phyloP scores from a whole-genome alignment of 1,140 invertebrate genomes.

The Lepidostoma basale region DNA sequence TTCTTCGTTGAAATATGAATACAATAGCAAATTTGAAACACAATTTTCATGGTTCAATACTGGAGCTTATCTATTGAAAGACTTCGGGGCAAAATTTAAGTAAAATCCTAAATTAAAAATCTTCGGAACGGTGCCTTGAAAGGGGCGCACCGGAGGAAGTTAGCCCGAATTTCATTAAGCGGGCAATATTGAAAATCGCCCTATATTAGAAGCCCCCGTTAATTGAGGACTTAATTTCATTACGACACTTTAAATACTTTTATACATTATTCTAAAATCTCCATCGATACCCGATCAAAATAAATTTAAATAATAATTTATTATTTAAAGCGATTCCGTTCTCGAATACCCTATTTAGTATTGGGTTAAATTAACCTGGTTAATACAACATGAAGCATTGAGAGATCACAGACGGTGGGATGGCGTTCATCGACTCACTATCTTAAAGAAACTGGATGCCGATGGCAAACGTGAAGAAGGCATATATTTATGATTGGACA shows the following conservation, averaged over 20 bases:
- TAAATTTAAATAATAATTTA: background rate
- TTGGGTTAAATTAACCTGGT: too few relatives aligned
- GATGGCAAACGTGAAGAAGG: too few relatives aligned
- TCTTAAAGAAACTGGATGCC: too few relatives aligned
- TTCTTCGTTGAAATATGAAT: too few relatives aligned
- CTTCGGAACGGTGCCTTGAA: background rate
- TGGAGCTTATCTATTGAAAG: background rate
- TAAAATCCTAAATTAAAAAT: constrained; percentile 11
- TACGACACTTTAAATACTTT: constrained; percentile 16
- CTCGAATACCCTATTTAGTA: too few relatives aligned
- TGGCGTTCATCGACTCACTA: too few relatives aligned
- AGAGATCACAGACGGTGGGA: too few relatives aligned
- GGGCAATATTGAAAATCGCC: constrained; percentile 6
- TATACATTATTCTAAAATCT: background rate
- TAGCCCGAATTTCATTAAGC: constrained; percentile 1
- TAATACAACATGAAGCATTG: too few relatives aligned
- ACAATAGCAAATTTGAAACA: too few relatives aligned
- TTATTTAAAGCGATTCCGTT: too few relatives aligned
- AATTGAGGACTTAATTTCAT: constrained; percentile 13
- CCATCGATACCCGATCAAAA: background rate
- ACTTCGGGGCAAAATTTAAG: background rate
- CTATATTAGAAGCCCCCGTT: background rate
- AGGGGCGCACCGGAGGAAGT: background rate
- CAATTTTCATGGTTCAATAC: background rate
- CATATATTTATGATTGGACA: too few relatives aligned